phyloP scores from a whole-genome alignment of 2,797 vertebrate species.

The Melanotaenia maccullochi region DNA sequence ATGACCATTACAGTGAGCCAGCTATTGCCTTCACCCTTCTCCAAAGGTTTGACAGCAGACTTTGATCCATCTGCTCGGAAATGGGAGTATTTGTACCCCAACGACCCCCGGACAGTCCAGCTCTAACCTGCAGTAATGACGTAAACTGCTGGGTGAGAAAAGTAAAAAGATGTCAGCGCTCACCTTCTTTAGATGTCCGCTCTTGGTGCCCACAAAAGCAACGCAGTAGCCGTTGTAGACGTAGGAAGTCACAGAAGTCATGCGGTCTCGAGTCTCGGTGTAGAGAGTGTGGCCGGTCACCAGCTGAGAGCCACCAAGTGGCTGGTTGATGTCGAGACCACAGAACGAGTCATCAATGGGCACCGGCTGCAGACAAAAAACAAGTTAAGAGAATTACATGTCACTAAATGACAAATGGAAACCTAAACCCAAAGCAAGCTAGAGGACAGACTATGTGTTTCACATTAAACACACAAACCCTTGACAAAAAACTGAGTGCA shows the following conservation, averaged over 20 bases:
- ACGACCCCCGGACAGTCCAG: constrained; percentile 15
- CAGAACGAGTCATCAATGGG: constrained; percentile 99
- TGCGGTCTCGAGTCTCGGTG: constrained; percentile 92
- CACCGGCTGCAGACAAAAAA: constrained; percentile 86
- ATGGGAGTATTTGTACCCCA: neutral
- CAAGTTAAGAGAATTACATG: neutral
- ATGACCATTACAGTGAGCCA: constrained; percentile 58
- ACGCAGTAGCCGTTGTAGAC: constrained; percentile 97
- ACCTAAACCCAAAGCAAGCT: neutral
- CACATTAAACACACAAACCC: neutral
- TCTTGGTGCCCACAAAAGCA: constrained; percentile 97
- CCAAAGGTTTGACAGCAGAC: constrained; percentile 54
- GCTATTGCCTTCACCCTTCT: constrained; percentile 45
- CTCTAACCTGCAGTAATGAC: constrained; percentile 27
- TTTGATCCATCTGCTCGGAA: constrained; percentile 23
- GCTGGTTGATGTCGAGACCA: constrained; percentile 98
- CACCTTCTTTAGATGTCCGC: constrained; percentile 96
- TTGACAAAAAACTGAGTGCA: constrained; percentile 6
- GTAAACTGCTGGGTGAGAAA: constrained; percentile 22
- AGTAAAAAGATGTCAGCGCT: constrained; percentile 41
- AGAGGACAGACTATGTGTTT: neutral
- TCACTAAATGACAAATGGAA: neutral
- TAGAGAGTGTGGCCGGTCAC: constrained; percentile 93
- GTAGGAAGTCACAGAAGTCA: constrained; percentile 95
- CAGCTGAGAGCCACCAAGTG: constrained; percentile 90